phyloP scores from a whole-genome alignment of 1,140 invertebrate genomes.

The Potamilus streckersoni region DNA sequence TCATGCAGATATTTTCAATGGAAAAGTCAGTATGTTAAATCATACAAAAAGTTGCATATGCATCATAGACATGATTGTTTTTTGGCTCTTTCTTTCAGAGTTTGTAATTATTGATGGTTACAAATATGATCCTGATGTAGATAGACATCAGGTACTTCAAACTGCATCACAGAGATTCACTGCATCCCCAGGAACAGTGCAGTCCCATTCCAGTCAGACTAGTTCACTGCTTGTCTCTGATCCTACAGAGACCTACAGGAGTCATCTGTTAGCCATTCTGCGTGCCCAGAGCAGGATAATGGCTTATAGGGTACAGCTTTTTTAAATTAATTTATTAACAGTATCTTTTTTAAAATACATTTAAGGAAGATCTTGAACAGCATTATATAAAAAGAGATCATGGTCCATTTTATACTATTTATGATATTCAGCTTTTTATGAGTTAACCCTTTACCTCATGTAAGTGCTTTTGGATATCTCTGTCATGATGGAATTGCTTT shows the following conservation, averaged over 20 bases:
- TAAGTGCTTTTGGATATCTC: no score
- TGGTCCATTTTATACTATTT: background rate
- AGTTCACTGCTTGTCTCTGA: slow-evolving; percentile 9
- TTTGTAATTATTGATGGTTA: slow-evolving; percentile 27
- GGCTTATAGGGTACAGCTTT: slow-evolving; percentile 51
- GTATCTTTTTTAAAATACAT: background rate
- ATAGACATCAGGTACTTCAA: slow-evolving; percentile 29
- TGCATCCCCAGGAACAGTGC: slow-evolving; percentile 4
- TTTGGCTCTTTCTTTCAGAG: slow-evolving; percentile 12
- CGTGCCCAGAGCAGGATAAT: slow-evolving; percentile 47
- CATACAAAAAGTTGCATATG: no score
- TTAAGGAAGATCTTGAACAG: no score
- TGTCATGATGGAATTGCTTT: no score
- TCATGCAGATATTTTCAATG: no score
- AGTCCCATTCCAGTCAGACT: slow-evolving; percentile 1
- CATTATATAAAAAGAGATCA: background rate
- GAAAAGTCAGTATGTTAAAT: no score
- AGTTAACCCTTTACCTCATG: no score
- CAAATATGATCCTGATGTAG: slow-evolving; percentile 24
- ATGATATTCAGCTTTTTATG: no score
- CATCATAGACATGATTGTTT: no score
- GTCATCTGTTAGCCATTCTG: slow-evolving; percentile 43
- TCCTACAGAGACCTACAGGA: slow-evolving; percentile 17
- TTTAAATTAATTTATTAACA: background rate
- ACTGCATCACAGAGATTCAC: slow-evolving; percentile 30